These are phyloP conservation scores for Syngnathoides biaculeatus DNA, from an alignment of 2,113 vertebrate species.

Conservation along the genomic window DNA sequence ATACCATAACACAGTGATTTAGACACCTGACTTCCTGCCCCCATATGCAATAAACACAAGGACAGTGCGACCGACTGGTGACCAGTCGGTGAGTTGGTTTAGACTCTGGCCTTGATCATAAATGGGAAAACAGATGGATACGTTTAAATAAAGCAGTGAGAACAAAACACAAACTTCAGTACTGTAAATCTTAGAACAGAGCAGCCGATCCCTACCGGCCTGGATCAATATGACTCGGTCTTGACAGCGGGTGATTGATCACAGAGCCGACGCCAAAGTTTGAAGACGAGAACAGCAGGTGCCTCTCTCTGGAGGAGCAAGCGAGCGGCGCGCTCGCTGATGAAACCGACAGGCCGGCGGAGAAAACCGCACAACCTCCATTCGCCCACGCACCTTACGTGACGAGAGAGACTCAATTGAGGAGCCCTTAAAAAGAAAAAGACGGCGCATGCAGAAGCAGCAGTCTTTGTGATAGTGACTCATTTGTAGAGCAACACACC, in stretches of 20 bases:
- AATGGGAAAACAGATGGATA: neutral
- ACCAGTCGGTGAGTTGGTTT: neutral
- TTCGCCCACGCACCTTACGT: slow-evolving; percentile 64
- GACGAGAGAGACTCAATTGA: slow-evolving; percentile 56
- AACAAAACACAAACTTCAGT: slow-evolving; percentile 19
- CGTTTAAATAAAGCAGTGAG: slow-evolving; percentile 5
- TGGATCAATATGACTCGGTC: slow-evolving; percentile 60
- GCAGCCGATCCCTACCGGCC: slow-evolving; percentile 22
- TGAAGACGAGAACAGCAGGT: slow-evolving; percentile 67
- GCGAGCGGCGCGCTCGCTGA: slow-evolving; percentile 48
- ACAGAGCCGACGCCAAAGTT: slow-evolving; percentile 50
- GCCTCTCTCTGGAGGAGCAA: slow-evolving; percentile 64
- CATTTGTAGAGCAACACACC: slow-evolving; percentile 15
- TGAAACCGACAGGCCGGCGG: slow-evolving; percentile 63
- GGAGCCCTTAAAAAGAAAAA: slow-evolving; percentile 15
- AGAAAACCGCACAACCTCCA: slow-evolving; percentile 39
- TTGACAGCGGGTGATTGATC: slow-evolving; percentile 68
- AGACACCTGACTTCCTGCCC: neutral
- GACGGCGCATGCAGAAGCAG: slow-evolving; percentile 37
- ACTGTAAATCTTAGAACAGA: slow-evolving; percentile 22
- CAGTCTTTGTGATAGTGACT: slow-evolving; percentile 36
- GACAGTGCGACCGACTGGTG: too few relatives aligned
- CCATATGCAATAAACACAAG: neutral
- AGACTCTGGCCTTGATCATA: neutral
- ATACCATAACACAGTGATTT: neutral